These are phyloP conservation scores for Brachynemurus nebulosus DNA, from an alignment of 2,888 invertebrate species.

Conservation along the genomic window DNA sequence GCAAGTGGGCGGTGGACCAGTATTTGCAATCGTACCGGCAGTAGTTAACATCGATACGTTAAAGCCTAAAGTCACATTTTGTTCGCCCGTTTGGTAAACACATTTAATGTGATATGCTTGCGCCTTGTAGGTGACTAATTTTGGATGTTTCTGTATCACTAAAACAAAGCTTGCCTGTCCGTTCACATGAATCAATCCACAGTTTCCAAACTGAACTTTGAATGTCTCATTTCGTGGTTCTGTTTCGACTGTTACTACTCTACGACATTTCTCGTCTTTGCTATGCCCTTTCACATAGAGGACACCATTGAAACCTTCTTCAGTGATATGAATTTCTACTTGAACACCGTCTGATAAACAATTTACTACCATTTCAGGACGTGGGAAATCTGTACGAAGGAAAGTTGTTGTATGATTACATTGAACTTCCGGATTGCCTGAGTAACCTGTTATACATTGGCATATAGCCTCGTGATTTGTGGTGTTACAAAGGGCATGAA, in stretches of 20 bases:
- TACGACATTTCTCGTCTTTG: constrained; percentile 79
- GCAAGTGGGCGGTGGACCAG: constrained; percentile 86
- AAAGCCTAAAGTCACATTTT: constrained; percentile 82
- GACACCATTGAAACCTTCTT: constrained; percentile 75
- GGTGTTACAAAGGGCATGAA: constrained; percentile 64
- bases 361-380: constrained; percentile 74
- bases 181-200: constrained; percentile 81
- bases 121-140: constrained; percentile 84
- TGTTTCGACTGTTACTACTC: constrained; percentile 61
- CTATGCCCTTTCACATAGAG: constrained; percentile 90
- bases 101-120: constrained; percentile 95
- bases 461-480: constrained; percentile 64
- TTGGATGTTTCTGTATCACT: constrained; percentile 93
- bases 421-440: constrained; percentile 58
- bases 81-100: constrained; percentile 86
- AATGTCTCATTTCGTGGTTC: constrained; percentile 61
- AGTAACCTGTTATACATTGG: constrained; percentile 60
- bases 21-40: constrained; percentile 88
- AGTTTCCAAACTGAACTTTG: constrained; percentile 81
- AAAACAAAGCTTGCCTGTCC: constrained; percentile 86
- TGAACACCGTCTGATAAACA: constrained; percentile 86
- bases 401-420: constrained; percentile 42
- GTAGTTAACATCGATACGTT: constrained; percentile 93
- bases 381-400: constrained; percentile 67
- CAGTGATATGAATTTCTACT: constrained; percentile 61